phyloP scores from a whole-genome alignment of 2,888 invertebrate species.

The Drosophila atripex region DNA sequence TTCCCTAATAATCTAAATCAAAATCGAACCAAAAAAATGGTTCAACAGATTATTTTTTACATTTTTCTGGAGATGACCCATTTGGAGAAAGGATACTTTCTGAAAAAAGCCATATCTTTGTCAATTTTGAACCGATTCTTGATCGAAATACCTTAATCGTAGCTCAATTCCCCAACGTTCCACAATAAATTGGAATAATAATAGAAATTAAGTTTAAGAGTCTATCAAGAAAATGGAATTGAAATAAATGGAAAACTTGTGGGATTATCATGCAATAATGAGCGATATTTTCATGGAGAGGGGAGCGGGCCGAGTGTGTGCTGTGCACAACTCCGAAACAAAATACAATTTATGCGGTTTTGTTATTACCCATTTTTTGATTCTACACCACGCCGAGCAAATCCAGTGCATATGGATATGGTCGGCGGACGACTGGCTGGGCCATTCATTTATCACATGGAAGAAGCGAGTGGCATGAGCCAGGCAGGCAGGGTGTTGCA shows the following conservation, averaged over 20 bases:
- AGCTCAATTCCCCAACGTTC: neutral
- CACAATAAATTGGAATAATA: too few relatives aligned
- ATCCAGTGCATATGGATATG: conserved; percentile 50
- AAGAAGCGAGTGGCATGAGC: neutral
- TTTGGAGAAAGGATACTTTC: too few relatives aligned
- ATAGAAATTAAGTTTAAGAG: neutral
- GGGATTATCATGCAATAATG: conserved; percentile 23
- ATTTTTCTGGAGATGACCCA: neutral
- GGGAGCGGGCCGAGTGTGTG: conserved; percentile 18
- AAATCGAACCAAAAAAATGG: neutral
- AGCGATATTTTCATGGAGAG: conserved; percentile 21
- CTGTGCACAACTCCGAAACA: conserved; percentile 68
- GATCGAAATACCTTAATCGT: neutral
- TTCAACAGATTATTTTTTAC: neutral
- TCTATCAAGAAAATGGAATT: neutral
- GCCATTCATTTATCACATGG: conserved; percentile 48
- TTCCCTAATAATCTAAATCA: neutral
- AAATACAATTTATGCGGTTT: conserved; percentile 68
- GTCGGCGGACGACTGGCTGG: conserved; percentile 34
- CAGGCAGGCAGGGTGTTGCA: conserved; percentile 28
- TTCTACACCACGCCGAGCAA: conserved; percentile 48
- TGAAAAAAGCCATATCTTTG: too few relatives aligned
- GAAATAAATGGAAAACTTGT: neutral
- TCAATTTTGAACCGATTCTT: neutral
- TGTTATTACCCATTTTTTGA: conserved; percentile 47